phyloP scores from a whole-genome alignment of 2,113 vertebrate species.

The Phalacrocorax brasilianus region DNA sequence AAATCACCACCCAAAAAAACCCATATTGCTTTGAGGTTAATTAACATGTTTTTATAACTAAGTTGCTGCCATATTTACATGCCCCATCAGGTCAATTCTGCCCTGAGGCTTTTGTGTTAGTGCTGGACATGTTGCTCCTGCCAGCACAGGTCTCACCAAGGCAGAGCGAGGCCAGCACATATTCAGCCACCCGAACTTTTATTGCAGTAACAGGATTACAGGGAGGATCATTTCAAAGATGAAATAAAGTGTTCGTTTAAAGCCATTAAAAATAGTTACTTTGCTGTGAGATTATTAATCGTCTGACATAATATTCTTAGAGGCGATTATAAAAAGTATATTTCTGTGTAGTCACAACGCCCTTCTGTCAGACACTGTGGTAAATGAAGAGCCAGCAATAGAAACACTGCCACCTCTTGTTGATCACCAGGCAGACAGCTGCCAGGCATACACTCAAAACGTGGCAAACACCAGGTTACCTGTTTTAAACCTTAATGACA shows the following conservation, averaged over 20 bases:
- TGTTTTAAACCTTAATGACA: neutral
- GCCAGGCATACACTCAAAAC: neutral
- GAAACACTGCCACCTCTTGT: conserved; percentile 39
- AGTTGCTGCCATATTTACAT: neutral
- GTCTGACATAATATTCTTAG: conserved; percentile 39
- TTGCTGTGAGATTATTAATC: conserved; percentile 53
- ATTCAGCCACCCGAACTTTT: neutral
- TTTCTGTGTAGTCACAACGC: conserved; percentile 19
- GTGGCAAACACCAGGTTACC: neutral
- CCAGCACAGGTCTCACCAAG: neutral
- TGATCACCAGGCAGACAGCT: neutral
- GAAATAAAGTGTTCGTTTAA: neutral
- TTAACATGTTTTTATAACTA: neutral
- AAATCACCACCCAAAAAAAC: neutral
- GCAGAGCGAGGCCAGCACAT: neutral
- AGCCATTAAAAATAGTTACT: conserved; percentile 57
- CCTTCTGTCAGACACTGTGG: neutral
- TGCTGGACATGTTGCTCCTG: neutral
- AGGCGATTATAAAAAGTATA: conserved; percentile 35
- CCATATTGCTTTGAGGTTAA: neutral
- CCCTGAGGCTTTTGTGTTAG: neutral
- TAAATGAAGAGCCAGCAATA: neutral
- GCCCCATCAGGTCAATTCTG: neutral
- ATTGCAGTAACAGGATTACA: neutral
- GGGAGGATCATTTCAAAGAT: neutral